phyloP scores from a whole-genome alignment of 2,113 vertebrate genomes.

The Cheilinus undulatus region DNA sequence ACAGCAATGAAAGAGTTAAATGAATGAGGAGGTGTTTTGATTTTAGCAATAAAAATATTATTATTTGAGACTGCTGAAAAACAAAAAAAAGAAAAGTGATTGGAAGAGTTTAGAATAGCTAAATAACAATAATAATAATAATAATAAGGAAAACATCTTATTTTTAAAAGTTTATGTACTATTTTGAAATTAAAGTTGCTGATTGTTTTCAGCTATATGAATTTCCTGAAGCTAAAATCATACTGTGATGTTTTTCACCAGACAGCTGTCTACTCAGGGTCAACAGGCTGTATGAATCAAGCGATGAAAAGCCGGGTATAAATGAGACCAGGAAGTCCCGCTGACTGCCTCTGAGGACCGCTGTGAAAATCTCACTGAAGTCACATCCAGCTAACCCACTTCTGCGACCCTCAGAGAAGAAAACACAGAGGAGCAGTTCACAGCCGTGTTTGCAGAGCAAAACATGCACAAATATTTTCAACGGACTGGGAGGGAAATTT shows the following conservation, averaged over 20 bases:
- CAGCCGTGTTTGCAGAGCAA: slow-evolving; percentile 45
- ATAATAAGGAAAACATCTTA: neutral
- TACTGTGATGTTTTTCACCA: slow-evolving; percentile 30
- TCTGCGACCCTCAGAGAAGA: slow-evolving; percentile 35
- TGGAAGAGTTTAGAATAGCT: no score
- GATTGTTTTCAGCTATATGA: neutral
- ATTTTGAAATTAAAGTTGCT: neutral
- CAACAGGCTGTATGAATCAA: slow-evolving; percentile 35
- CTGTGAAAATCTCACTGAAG: slow-evolving; percentile 63
- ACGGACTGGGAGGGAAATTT: slow-evolving; percentile 43
- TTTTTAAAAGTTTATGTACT: neutral
- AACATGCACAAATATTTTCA: slow-evolving; percentile 58
- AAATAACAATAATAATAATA: no score
- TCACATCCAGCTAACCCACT: slow-evolving; percentile 57
- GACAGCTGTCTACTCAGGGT: slow-evolving; percentile 21
- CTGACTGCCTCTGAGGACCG: slow-evolving; percentile 55
- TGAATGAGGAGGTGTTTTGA: no score
- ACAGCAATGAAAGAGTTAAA: neutral
- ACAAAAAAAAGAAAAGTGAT: no score
- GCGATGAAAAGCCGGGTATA: slow-evolving; percentile 58
- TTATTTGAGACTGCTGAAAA: no score
- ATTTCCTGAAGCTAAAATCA: slow-evolving; percentile 15
- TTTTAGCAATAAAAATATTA: no score
- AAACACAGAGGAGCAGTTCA: slow-evolving; percentile 12
- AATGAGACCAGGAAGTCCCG: slow-evolving; percentile 61